Base-by-base conservation (phyloP, 2,113 vertebrate species). In the Malaclemys terrapin region DNA sequence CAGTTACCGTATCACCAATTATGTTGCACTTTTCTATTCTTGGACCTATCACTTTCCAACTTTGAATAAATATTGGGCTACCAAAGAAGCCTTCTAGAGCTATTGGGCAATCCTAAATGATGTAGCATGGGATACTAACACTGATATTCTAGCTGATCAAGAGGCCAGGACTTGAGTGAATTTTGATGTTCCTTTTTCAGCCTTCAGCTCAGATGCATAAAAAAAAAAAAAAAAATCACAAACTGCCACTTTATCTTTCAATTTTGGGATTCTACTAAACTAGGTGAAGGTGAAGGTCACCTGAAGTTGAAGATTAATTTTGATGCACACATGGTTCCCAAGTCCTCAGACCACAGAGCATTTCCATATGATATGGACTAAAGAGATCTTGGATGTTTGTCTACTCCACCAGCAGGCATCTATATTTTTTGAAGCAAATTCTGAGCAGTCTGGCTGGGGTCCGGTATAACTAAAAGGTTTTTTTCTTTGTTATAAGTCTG, bases 181-280 rank as follows among this genome's bases (percentile, higher is more conserved):
- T 6, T 7, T 38, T 75, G 5, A 91, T 27, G 1, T 25, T 87
- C 1, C 84, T 91, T 38, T 56, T 91, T 20, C 57, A 94, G 11
- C 0, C 0, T 5, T 9, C 42, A 8, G 1, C 12, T 86, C 13
- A n/a, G 82, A 35, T 13, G 29, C 42, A 83, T 17, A 47, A 52
- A 24, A n/a, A n/a, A n/a, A n/a, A 2, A 54, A n/a, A 47, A 47
- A 57, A 52, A 52, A 1, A 42, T 80, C 19, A 29, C 27, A 38
- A 54, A 50, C 10, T 54, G 38, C 45, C 25, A 29, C 24, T 52
- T 45, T 13, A 38, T 29, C 22, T 50, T 91, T 29, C 17, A 16
- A 16, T 56, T 85, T 24, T 29, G 38, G 35, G 38, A 25, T 84
- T 69, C 10, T 54, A 45, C 50, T 76, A 76, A 75, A 85, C 25